phyloP scores from a whole-genome alignment of 2,888 invertebrate genomes.

The Agrotis clavis region DNA sequence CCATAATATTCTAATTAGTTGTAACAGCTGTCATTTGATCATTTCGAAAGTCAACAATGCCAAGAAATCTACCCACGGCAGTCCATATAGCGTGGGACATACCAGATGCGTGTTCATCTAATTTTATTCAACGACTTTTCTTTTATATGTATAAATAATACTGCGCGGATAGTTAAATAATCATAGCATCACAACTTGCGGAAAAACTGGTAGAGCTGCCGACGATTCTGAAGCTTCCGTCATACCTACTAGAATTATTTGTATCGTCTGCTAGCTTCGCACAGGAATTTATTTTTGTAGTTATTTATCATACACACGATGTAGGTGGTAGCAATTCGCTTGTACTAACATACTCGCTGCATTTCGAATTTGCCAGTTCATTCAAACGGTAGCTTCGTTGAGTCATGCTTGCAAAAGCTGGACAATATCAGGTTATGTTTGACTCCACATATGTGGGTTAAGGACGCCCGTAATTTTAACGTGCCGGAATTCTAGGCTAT shows the following conservation, averaged over 20 bases:
- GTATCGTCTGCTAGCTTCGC: constrained; percentile 39
- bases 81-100: constrained; percentile 46
- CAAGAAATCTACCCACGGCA: constrained; percentile 51
- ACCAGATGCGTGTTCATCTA: constrained; percentile 51
- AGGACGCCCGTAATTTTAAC: constrained; percentile 63
- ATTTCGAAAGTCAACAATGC: constrained; percentile 62
- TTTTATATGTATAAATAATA: constrained; percentile 46
- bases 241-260: constrained; percentile 63
- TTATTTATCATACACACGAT: constrained; percentile 54
- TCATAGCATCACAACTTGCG: constrained; percentile 47
- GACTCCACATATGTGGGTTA: constrained; percentile 66
- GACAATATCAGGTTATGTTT: constrained; percentile 64
- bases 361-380: constrained; percentile 57
- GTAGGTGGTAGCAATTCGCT: constrained; percentile 51
- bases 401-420: constrained; percentile 64
- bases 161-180: constrained; percentile 48
- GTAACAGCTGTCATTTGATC: constrained; percentile 34
- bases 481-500: constrained; percentile 59
- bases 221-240: constrained; percentile 58
- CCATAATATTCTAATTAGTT: constrained; percentile 37
- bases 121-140: constrained; percentile 60
- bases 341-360: constrained; percentile 39
- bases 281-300: constrained; percentile 56
- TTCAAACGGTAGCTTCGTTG: constrained; percentile 65
- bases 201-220: constrained; percentile 25